Evolutionary conservation across 2,113 vertebrate species (phyloP), one percentile per base, ranked within the genome.

Genomic region (Centropus unirufus): DNA sequence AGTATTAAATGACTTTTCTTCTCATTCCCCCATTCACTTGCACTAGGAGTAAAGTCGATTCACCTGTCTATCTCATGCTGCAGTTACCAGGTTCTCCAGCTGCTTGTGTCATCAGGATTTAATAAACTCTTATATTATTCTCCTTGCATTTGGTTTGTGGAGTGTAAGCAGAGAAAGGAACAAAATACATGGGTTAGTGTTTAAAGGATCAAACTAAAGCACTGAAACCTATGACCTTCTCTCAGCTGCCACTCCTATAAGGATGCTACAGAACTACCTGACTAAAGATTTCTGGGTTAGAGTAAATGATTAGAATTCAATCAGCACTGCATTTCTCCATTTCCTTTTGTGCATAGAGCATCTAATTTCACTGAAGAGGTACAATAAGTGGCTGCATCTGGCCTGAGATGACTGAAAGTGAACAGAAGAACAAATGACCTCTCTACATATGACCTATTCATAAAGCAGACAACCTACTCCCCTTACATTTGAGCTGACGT

Each of bases 21-120:
- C 91, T n/a, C 88, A 55, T 89, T 70, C 39, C 21, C 44, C 34
- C 86, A 70, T 89, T 97, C 88, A 81, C 66, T 75, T 85, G 89
- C 90, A 97, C 83, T 96, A 98, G 96, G 94, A 97, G 96, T 98
- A 96, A 97, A 97, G 89, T 96, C 94, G 95, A 96, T 97, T 98
- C 96, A 97, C 97, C 97, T 77, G 66, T 17, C 73, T 97, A 92
- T 92, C 81, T 95, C 92, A 94, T 62, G 40, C 97, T 95, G 97
- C 95, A 98, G 93, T 89, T 88, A 87, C 92, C 83, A 59, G 58
- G 90, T 84, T 92, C 94, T 95, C 82, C 83, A 87, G 63, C 92
- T 93, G 83, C 62, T 87, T 63, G 21, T 5, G 23, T 11, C 72
- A 63, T 34, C 58, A 78, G 44, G 32, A 58, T 66, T 75, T 87